A percentile compares a stretch with the other conserved stretches of the same genome.
phyloP scores from a whole-genome alignment of 2,888 invertebrate genomes.

The Stegophylla sp. region DNA sequence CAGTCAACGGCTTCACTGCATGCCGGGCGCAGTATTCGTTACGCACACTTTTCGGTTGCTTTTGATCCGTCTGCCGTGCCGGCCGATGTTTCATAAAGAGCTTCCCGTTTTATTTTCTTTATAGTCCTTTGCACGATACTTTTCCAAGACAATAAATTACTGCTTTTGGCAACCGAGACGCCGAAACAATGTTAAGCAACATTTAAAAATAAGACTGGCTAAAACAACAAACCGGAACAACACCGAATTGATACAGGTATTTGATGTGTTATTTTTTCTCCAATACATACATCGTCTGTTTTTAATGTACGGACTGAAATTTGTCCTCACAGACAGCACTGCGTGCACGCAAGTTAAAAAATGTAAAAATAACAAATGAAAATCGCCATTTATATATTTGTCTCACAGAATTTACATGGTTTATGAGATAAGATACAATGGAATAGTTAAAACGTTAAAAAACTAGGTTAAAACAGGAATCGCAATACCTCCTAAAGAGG shows the following conservation, averaged over 20 bases:
- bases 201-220: neutral
- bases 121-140: neutral
- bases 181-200: neutral
- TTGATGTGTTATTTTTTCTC: neutral
- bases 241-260: neutral
- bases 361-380: neutral
- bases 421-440: neutral
- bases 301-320: too few species aligned
- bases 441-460: too few species aligned
- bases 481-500: too few species aligned
- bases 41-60: neutral
- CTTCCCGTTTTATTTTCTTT: slow-evolving; percentile 3
- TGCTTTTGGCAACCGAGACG: slow-evolving; percentile 10
- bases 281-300: neutral
- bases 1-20: slow-evolving; percentile 27
- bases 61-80: neutral
- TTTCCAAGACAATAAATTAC: neutral
- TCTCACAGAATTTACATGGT: neutral
- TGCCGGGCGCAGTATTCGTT: neutral
- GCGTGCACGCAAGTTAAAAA: neutral
- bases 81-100: neutral
- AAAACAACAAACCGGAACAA: slow-evolving; percentile 1
- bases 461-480: too few species aligned
- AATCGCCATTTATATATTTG: neutral
- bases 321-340: too few species aligned